Conservation (phyloP, 2,888 invertebrate genomes). For the Phrixothrix hirtus region DNA sequence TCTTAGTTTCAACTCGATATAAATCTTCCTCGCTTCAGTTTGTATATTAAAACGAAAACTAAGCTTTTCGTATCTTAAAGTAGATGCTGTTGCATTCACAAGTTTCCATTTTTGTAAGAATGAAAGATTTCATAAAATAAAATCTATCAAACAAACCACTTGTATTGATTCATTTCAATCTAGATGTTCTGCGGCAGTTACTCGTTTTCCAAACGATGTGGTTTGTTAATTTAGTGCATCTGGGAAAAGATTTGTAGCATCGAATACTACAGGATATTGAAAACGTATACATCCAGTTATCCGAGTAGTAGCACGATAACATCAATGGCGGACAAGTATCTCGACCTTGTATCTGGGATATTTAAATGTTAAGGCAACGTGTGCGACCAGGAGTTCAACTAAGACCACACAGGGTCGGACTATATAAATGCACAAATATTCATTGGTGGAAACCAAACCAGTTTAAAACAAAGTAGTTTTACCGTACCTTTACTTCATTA, state of each 20-base stretch:
- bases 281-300: conserved; percentile 10
- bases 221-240: no score
- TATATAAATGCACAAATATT: conserved; percentile 44
- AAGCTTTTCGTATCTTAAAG: conserved; percentile 1
- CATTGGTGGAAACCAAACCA: conserved; percentile 42
- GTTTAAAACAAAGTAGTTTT: conserved; percentile 26
- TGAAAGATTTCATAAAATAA: conserved; percentile 7
- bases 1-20: neutral
- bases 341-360: conserved; percentile 40
- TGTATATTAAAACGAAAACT: neutral
- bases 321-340: conserved; percentile 35
- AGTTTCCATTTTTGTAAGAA: conserved; percentile 10
- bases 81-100: conserved; percentile 1
- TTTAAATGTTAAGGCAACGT: conserved; percentile 42
- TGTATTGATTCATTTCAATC: no score
- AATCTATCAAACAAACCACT: no score
- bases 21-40: neutral
- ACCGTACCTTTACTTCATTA: conserved; percentile 10
- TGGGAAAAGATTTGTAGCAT: no score
- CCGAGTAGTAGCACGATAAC: conserved; percentile 31
- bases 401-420: conserved; percentile 44
- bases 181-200: no score
- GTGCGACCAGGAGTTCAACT: conserved; percentile 41
- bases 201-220: no score
- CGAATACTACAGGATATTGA: neutral